Base-by-base conservation (phyloP, 2,888 invertebrate genomes). In the Criorhina ranunculi region DNA sequence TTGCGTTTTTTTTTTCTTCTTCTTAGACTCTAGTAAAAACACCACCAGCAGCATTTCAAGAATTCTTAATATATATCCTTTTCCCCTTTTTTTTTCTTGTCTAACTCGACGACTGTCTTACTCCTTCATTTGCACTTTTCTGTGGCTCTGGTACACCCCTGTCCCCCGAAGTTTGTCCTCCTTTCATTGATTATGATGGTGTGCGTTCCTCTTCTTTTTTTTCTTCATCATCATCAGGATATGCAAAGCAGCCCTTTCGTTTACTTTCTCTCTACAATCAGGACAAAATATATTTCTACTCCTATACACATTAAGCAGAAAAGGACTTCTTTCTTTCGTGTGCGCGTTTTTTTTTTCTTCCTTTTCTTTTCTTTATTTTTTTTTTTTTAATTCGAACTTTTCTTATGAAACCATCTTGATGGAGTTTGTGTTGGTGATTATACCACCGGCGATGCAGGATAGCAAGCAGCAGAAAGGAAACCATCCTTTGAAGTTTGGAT, bases 241-340 rank as follows among this genome's bases (percentile, higher is more conserved):
- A 85, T 85, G 85, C 85, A 85, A 85, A 85, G 85, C 85, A 85
- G 85, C 85, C 85, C 85, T 85, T 85, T 85, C 85, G 85, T 80
- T 85, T 85, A 80, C 80, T 85, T 85, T 85, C 85, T 64, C 80
- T 76, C 75, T 60, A 80, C 85, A 85, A 85, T 85, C 85, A 85
- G 75, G 80, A 79, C 59, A 42, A 80, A 76, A 85, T 85, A 76
- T 80, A 85, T 85, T 85, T 75, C 66, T 67, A 60, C 72, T 82
- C 40, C 60, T 62, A 64, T 78, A 78, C 78, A 85, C 85, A 85
- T 85, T 85, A 85, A 85, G 59, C 75, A 79, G 53, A 78, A 67
- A 24, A 72, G 70, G 73, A 78, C 79, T 75, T 53, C 29, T 46
- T 57, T 62, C 62, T 69, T 80, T 66, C 70, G 73, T 76, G 59